Conservation (phyloP, 92 coral and sea anemone genomes). For the Desmophyllum pertusum region DNA sequence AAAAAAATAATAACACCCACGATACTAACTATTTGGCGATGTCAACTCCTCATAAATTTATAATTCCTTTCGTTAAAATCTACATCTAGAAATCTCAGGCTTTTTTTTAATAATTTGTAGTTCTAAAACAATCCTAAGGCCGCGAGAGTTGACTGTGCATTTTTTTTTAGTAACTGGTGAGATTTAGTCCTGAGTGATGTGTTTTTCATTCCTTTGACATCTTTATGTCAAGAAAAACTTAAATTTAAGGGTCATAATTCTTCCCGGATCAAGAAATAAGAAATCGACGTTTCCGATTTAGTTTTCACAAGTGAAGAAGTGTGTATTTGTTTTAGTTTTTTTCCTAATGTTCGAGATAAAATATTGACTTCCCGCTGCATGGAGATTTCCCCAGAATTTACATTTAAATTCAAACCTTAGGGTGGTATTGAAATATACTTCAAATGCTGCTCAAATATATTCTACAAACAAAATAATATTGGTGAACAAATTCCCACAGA, state of each 20-base stretch:
- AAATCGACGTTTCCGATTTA: neutral
- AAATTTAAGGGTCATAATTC: neutral
- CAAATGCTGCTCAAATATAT: neutral
- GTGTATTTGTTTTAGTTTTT: neutral
- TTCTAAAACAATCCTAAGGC: neutral
- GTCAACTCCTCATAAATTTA: neutral
- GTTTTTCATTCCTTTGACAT: neutral
- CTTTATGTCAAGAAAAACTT: neutral
- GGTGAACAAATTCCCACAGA: conserved; percentile 3
- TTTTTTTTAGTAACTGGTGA: neutral
- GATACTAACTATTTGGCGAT: too few species aligned
- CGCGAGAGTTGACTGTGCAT: neutral
- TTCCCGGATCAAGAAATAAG: neutral
- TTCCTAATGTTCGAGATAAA: neutral
- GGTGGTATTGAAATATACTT: neutral
- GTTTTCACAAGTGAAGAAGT: neutral
- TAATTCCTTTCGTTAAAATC: neutral
- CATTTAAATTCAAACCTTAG: neutral
- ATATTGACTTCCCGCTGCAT: neutral
- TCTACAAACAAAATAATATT: neutral
- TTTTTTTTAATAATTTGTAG: neutral
- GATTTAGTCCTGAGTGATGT: neutral
- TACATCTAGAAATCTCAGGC: neutral
- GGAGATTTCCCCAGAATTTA: neutral
- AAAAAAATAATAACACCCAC: neutral